Evolutionary conservation across 2,797 vertebrate species (phyloP).

Genomic region (Hoplostethus atlanticus): DNA sequence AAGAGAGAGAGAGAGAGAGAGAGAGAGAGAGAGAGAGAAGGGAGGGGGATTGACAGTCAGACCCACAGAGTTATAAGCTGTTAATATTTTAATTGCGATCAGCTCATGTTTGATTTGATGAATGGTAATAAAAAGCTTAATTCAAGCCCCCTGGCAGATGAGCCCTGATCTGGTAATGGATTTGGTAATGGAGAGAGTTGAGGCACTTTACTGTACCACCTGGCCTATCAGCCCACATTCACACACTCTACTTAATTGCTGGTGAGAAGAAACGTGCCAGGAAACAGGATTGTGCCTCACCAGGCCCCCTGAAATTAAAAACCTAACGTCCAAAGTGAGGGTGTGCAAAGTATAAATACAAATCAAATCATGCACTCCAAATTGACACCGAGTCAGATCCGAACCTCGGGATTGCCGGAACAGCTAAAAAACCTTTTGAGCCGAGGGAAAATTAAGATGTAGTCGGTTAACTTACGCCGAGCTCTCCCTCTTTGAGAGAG

Average conservation of each 20-base stretch:
- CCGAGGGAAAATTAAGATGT: background rate
- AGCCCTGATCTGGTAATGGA: constrained; percentile 12
- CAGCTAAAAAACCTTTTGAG: background rate
- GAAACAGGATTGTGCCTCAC: background rate
- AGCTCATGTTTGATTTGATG: constrained; percentile 14
- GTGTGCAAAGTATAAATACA: too few species aligned
- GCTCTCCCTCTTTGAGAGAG: constrained; percentile 1
- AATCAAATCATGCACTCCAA: background rate
- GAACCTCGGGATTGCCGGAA: background rate
- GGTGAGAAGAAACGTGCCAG: background rate
- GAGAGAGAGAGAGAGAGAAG: background rate
- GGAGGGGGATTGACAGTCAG: background rate
- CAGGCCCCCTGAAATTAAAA: too few species aligned
- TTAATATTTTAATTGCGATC: constrained; percentile 14
- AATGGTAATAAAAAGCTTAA: constrained; percentile 12
- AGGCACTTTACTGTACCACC: constrained; percentile 9
- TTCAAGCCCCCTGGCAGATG: constrained; percentile 2
- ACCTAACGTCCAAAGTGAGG: too few species aligned
- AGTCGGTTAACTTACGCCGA: background rate
- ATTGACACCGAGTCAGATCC: too few species aligned
- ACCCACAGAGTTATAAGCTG: background rate
- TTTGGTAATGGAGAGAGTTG: background rate
- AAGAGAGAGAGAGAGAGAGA: background rate
- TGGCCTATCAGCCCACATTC: background rate
- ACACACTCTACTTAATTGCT: too few species aligned